These are phyloP conservation scores for Aethes cnicana DNA, from an alignment of 2,888 invertebrate species.

Conservation along the genomic window DNA sequence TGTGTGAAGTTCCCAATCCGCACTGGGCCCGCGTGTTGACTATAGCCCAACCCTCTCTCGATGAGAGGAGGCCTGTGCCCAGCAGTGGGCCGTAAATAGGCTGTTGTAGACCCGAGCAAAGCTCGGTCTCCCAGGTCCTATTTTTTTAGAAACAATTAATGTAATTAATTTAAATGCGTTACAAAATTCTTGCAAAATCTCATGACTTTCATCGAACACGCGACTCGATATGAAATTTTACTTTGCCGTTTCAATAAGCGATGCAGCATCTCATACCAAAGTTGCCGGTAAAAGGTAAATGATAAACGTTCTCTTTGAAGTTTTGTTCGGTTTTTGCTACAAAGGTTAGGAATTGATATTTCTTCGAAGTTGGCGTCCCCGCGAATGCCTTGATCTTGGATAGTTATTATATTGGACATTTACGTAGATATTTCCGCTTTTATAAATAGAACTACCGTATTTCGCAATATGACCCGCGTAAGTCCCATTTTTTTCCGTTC, in stretches of 20 bases:
- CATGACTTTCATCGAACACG: slow-evolving; percentile 2
- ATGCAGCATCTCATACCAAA: slow-evolving; percentile 16
- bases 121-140: too few species aligned
- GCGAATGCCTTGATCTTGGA: slow-evolving; percentile 11
- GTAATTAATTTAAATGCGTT: slow-evolving; percentile 6
- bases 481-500: too few species aligned
- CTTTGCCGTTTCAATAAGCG: slow-evolving; percentile 10
- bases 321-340: slow-evolving; percentile 5
- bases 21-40: too few species aligned
- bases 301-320: slow-evolving; percentile 23
- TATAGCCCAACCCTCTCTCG: too few species aligned
- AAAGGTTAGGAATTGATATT: slow-evolving; percentile 24
- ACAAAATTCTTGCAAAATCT: slow-evolving; percentile 11
- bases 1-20: too few species aligned
- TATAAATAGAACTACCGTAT: too few species aligned
- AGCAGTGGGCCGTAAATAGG: too few species aligned
- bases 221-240: slow-evolving; percentile 12
- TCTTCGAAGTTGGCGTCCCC: slow-evolving; percentile 9
- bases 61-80: too few species aligned
- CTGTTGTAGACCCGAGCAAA: too few species aligned
- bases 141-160: too few species aligned
- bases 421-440: too few species aligned
- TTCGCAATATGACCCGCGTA: too few species aligned
- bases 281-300: slow-evolving; percentile 22
- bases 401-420: slow-evolving; percentile 3